Conservation (phyloP, 2,888 invertebrate species). For the Acronicta alni region DNA sequence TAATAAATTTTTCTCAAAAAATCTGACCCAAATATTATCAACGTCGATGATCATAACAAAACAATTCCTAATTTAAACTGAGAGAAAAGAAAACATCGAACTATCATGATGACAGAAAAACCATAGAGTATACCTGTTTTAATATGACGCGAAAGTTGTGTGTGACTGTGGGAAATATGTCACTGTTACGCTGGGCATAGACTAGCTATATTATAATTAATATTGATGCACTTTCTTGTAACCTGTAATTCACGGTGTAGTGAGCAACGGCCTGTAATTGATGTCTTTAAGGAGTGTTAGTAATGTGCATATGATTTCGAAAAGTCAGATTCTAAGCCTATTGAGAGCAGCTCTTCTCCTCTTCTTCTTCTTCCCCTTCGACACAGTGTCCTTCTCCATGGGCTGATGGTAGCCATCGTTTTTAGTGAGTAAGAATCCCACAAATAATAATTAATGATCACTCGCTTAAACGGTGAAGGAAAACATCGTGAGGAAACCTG, state of each 20-base stretch:
- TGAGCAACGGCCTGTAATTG: too few relatives aligned
- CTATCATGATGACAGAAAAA: slow-evolving; percentile 29
- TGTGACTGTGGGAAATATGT: slow-evolving; percentile 47
- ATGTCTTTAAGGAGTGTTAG: too few relatives aligned
- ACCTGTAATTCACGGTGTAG: neutral
- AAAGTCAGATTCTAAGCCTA: too few relatives aligned
- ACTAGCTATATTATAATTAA: slow-evolving; percentile 38
- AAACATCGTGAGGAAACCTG: too few relatives aligned
- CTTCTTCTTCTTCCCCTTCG: too few relatives aligned
- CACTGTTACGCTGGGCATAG: slow-evolving; percentile 40
- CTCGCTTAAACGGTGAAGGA: too few relatives aligned
- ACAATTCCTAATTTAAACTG: slow-evolving; percentile 32
- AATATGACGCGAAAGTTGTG: slow-evolving; percentile 46
- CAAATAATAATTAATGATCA: too few relatives aligned
- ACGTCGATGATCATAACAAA: slow-evolving; percentile 9
- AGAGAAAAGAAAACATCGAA: slow-evolving; percentile 9
- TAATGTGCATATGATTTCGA: too few relatives aligned
- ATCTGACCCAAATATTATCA: neutral
- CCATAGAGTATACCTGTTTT: slow-evolving; percentile 42
- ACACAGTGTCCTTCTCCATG: too few relatives aligned
- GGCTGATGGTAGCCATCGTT: too few relatives aligned
- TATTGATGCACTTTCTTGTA: slow-evolving; percentile 48
- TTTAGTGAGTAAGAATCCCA: too few relatives aligned
- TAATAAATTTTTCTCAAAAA: neutral
- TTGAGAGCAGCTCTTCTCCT: too few relatives aligned